These are phyloP conservation scores for Hylia prasina DNA, from an alignment of 2,113 vertebrate species.

Conservation along the genomic window DNA sequence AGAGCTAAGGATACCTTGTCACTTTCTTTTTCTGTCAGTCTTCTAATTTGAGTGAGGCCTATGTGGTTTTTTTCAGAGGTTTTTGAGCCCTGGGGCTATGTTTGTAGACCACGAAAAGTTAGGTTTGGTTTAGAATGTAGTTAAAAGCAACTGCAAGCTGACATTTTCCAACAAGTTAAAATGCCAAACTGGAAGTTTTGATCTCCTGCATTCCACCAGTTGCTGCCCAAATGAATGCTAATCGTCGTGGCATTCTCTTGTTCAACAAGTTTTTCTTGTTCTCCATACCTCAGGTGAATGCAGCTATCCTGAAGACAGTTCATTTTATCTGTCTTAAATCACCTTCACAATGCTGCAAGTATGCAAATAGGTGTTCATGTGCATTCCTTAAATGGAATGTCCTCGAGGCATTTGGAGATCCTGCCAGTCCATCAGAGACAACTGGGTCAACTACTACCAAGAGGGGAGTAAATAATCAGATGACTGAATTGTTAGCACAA, in stretches of 20 bases:
- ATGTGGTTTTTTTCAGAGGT: background rate
- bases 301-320: background rate
- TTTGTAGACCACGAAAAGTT: background rate
- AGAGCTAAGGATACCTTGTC: background rate
- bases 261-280: constrained; percentile 18
- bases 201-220: background rate
- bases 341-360: background rate
- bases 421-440: background rate
- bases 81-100: background rate
- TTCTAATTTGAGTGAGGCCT: background rate
- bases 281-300: background rate
- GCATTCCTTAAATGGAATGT: background rate
- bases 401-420: background rate
- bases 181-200: background rate
- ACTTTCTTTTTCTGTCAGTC: background rate
- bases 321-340: background rate
- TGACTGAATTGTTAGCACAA: background rate
- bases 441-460: background rate
- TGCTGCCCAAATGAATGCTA: background rate
- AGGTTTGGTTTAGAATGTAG: background rate
- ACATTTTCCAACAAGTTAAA: background rate
- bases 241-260: background rate
- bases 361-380: background rate
- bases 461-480: background rate
- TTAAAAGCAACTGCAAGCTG: background rate